Evolutionary conservation across 92 coral and sea anemone genomes (phyloP).

Genomic region (Isaurus tuberculatus): DNA sequence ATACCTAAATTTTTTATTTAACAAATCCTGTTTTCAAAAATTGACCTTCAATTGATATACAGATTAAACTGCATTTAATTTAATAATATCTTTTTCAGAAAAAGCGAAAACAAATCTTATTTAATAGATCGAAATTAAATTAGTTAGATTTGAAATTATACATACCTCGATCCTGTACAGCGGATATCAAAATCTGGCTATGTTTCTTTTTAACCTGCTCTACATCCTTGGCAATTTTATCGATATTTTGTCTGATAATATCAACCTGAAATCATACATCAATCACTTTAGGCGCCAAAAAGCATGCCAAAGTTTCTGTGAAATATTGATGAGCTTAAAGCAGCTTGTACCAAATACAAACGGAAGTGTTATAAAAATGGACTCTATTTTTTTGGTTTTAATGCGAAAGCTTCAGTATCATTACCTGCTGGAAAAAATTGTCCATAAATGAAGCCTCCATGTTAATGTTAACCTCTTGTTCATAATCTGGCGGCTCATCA

Average conservation of each 20-base stretch:
- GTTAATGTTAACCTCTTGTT: conserved; percentile 24
- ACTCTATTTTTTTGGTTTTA: background rate
- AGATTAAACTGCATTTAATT: background rate
- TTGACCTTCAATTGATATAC: background rate
- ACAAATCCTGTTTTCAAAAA: background rate
- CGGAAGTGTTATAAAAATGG: conserved; percentile 4
- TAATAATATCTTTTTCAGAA: background rate
- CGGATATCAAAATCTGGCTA: conserved; percentile 86
- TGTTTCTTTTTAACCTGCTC: conserved; percentile 94
- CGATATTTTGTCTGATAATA: conserved; percentile 80
- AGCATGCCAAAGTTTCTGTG: background rate
- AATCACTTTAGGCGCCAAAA: background rate
- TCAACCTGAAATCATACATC: conserved; percentile 70
- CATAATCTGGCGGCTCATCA: conserved; percentile 47
- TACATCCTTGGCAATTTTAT: conserved; percentile 84
- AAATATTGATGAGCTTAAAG: background rate
- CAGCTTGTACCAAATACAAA: conserved; percentile 1
- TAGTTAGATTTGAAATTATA: background rate
- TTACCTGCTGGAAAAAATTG: conserved; percentile 45
- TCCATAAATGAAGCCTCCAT: conserved; percentile 46
- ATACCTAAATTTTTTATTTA: background rate
- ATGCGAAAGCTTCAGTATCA: background rate
- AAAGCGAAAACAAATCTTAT: background rate
- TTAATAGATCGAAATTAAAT: no score
- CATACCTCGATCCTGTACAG: conserved; percentile 90